A percentile compares a stretch with the other conserved stretches of the same genome.
Evolutionary conservation across 2,888 invertebrate species (phyloP).

Genomic region (Mimachlamys varia): DNA sequence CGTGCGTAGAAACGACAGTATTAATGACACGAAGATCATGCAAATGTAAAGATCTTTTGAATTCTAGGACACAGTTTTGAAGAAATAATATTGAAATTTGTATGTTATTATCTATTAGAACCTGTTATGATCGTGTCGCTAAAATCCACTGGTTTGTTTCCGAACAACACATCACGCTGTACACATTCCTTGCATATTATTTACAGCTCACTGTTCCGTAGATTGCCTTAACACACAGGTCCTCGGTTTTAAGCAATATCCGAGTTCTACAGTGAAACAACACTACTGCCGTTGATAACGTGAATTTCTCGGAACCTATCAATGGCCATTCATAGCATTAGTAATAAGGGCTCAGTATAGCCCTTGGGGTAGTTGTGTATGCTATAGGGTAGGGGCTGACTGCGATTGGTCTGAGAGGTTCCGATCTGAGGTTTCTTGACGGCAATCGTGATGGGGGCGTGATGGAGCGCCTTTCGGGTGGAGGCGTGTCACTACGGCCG

Average conservation of each 20-base stretch:
- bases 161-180: too few species aligned
- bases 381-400: background rate
- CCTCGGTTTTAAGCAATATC: background rate
- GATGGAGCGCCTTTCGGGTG: background rate
- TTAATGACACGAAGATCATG: too few species aligned
- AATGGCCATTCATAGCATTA: background rate
- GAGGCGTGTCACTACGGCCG: background rate
- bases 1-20: too few species aligned
- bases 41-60: too few species aligned
- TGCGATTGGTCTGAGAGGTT: background rate
- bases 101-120: too few species aligned
- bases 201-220: background rate
- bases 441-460: conserved; percentile 5
- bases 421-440: conserved; percentile 13
- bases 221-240: background rate
- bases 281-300: too few species aligned
- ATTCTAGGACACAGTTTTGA: too few species aligned
- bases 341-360: background rate
- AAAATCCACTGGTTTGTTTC: too few species aligned
- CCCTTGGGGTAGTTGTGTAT: background rate
- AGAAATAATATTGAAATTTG: too few species aligned
- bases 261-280: background rate
- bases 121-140: too few species aligned
- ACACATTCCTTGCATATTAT: background rate
- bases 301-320: too few species aligned